phyloP scores from a whole-genome alignment of 2,888 invertebrate species.

The Piscicola geometra region DNA sequence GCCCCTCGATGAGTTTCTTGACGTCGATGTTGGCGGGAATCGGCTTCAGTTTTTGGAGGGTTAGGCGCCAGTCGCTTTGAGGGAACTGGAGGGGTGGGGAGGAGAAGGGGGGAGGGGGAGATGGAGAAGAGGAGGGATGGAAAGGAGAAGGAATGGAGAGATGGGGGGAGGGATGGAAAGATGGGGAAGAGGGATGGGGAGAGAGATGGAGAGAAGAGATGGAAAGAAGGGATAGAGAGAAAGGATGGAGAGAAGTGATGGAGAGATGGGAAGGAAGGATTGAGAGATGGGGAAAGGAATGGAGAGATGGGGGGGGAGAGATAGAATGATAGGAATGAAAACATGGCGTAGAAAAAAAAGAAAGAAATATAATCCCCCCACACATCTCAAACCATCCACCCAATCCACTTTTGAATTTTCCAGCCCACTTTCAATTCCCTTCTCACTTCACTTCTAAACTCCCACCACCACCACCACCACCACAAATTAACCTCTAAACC shows the following conservation, averaged over 20 bases:
- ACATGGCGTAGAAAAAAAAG: too few relatives aligned
- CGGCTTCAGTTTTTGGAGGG: not conserved
- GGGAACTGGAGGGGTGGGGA: slow-evolving; percentile 1
- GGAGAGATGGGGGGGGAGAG: too few relatives aligned
- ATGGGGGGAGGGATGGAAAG: not conserved
- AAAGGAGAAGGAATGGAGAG: not conserved
- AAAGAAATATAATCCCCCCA: too few relatives aligned
- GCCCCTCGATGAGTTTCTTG: not conserved
- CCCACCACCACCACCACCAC: not conserved
- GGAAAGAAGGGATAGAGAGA: not conserved
- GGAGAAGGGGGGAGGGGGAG: not conserved
- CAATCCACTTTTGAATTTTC: too few relatives aligned
- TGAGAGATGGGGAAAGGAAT: too few relatives aligned
- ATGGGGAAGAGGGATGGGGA: not conserved
- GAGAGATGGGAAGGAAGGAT: too few relatives aligned
- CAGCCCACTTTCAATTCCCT: too few relatives aligned
- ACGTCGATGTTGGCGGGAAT: slow-evolving; percentile 11
- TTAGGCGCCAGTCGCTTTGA: not conserved
- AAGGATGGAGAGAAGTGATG: too few relatives aligned
- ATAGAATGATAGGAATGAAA: too few relatives aligned
- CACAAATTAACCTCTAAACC: not conserved
- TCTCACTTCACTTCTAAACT: too few relatives aligned
- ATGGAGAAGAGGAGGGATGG: not conserved
- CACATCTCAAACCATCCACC: too few relatives aligned
- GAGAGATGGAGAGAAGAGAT: not conserved